A percentile compares a stretch with the other conserved stretches of the same genome.
Conservation (phyloP, 2,113 vertebrate genomes). For the Oreochromis niloticus region DNA sequence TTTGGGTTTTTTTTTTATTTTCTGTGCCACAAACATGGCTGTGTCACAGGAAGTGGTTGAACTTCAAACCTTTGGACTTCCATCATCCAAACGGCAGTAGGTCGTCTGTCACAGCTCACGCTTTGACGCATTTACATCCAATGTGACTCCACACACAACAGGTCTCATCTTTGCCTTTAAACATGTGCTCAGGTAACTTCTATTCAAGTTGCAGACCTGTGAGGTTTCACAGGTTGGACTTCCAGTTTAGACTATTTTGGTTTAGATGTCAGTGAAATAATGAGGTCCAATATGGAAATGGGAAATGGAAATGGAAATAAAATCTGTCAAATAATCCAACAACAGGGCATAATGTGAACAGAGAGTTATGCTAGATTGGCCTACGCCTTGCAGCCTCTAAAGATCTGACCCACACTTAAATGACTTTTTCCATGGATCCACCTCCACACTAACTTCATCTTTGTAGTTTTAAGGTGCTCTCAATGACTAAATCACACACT, state of each 20-base stretch:
- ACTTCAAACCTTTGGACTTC: background rate
- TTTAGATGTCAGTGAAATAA: background rate
- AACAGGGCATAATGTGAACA: background rate
- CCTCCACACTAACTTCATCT: background rate
- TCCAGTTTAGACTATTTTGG: background rate
- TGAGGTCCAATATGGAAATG: conserved; percentile 10
- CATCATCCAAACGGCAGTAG: background rate
- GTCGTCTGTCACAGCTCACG: background rate
- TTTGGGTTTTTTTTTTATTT: background rate
- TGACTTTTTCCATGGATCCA: background rate
- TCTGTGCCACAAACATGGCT: background rate
- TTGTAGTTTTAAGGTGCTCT: background rate
- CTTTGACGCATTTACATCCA: background rate
- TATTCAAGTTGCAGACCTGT: background rate
- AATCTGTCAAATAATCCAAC: background rate
- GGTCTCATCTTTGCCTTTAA: background rate
- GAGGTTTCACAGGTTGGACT: background rate
- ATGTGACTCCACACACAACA: background rate
- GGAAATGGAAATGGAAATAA: background rate
- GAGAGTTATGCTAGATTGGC: background rate
- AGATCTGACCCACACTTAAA: background rate
- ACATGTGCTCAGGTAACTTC: background rate
- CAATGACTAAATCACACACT: background rate
- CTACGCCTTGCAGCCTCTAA: background rate
- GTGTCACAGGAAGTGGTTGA: background rate